Evolutionary conservation across 2,888 invertebrate genomes (phyloP), one percentile per base, ranked within the genome.

Genomic region (Luperina nickerlii): DNA sequence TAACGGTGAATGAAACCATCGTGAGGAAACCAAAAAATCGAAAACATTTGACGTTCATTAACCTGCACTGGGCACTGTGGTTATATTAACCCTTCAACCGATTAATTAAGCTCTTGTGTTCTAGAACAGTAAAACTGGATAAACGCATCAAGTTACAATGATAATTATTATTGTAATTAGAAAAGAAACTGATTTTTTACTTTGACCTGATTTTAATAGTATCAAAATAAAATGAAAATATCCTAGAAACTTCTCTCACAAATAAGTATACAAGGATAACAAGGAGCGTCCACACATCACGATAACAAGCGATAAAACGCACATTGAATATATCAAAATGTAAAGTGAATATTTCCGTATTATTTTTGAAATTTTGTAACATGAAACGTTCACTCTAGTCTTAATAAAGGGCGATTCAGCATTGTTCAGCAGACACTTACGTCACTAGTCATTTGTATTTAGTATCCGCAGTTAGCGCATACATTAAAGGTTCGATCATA

Each of bases 351-450:
- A 87, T 82, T 88, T 85, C 82, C 83, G 84, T 89, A 87, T 89
- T 85, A 84, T 79, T 83, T 88, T 87, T 89, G 89, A 90, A 86
- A 90, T 91, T 91, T 85, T 88, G 83, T n/a, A 68, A 72, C 66
- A 88, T 82, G 74, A 79, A 78, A 63, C 80, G 85, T 85, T 90
- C 83, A 88, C 86, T 91, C 92, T 92, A 92, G 92, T 92, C 92
- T 89, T 88, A 87, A 85, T 76, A 54, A 82, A 89, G 90, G 90
- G 89, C 81, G 87, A 84, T 88, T 84, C 77, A 76, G 74, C 81
- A 76, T 72, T 63, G 75, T 79, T 67, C 57, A 18, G 60, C 70
- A 42, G 78, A 38, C 32, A 65, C 32, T 42, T 72, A 32, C 20
- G 68, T 76, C 76, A 80, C 90, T 89, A 89, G 90, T 88, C 88